A percentile compares a stretch with the other conserved stretches of the same genome.
Evolutionary conservation across 2,888 invertebrate genomes (phyloP).

Genomic region (Noctuana brunneofusca): DNA sequence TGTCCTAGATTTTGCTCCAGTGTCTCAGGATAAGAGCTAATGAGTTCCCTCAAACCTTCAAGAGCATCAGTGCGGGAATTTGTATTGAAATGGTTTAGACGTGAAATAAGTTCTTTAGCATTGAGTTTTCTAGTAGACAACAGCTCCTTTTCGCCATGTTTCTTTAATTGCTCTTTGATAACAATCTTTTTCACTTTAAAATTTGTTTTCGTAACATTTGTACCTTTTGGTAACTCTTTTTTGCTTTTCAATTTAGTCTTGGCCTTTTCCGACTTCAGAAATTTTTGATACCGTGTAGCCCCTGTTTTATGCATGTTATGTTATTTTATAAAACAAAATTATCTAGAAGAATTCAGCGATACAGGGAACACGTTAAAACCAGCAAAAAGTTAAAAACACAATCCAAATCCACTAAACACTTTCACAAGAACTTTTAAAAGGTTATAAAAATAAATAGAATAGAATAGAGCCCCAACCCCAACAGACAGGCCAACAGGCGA

Average conservation of each 20-base stretch:
- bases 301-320: constrained; percentile 59
- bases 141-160: constrained; percentile 78
- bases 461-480: too few relatives aligned
- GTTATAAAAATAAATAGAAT: too few relatives aligned
- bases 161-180: constrained; percentile 88
- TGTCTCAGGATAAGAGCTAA: constrained; percentile 56
- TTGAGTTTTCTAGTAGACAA: constrained; percentile 87
- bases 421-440: too few relatives aligned
- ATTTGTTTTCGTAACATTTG: constrained; percentile 93
- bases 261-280: constrained; percentile 91
- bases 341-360: too few relatives aligned
- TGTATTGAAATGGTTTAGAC: constrained; percentile 89
- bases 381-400: too few relatives aligned
- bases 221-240: constrained; percentile 91
- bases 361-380: too few relatives aligned
- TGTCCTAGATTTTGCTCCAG: constrained; percentile 84
- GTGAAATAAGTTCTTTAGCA: constrained; percentile 87
- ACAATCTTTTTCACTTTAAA: constrained; percentile 95
- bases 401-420: too few relatives aligned
- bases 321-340: background rate
- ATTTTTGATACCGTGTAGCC: constrained; percentile 87
- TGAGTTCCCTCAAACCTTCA: constrained; percentile 83
- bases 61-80: constrained; percentile 86
- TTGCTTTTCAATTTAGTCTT: constrained; percentile 95
- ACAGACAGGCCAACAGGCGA: too few relatives aligned